Percentiles rank a stretch among this genome's conserved stretches.
These are phyloP conservation scores for Heteractis magnifica DNA, from an alignment of 92 coral and sea anemone species.

Conservation along the genomic window DNA sequence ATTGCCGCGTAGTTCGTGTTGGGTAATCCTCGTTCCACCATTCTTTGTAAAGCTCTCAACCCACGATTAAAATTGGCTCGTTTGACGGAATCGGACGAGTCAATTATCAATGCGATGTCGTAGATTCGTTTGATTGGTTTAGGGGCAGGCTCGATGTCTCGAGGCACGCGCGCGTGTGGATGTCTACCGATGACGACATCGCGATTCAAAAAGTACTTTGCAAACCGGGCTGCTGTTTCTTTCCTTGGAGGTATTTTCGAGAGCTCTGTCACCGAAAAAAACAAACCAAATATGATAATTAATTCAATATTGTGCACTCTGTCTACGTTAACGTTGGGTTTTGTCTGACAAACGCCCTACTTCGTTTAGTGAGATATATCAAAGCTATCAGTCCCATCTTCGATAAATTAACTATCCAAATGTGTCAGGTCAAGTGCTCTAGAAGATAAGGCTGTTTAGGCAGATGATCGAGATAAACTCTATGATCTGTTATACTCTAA, in stretches of 20 bases:
- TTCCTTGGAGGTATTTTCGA: slow-evolving; percentile 19
- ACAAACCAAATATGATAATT: neutral
- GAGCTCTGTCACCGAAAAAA: slow-evolving; percentile 9
- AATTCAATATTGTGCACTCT: neutral
- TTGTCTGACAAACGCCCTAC: neutral
- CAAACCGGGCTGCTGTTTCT: slow-evolving; percentile 42
- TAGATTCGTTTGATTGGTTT: slow-evolving; percentile 2
- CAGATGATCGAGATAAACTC: too few species aligned
- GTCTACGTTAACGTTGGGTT: neutral
- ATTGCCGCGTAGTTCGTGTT: slow-evolving; percentile 55
- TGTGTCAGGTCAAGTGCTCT: too few species aligned
- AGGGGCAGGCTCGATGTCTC: neutral
- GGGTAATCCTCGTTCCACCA: slow-evolving; percentile 33
- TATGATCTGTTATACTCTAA: too few species aligned
- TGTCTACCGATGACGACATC: slow-evolving; percentile 11
- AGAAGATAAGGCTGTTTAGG: too few species aligned
- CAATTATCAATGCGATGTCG: slow-evolving; percentile 59
- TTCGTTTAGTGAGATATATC: too few species aligned
- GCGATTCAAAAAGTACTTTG: slow-evolving; percentile 45
- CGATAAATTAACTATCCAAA: too few species aligned
- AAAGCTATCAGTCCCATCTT: too few species aligned
- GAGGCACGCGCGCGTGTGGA: neutral
- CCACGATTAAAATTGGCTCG: slow-evolving; percentile 35
- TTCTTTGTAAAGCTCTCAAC: slow-evolving; percentile 34
- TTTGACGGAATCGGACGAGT: slow-evolving; percentile 56